Conservation (phyloP, 1,140 invertebrate genomes). For the Ostrea edulis region DNA sequence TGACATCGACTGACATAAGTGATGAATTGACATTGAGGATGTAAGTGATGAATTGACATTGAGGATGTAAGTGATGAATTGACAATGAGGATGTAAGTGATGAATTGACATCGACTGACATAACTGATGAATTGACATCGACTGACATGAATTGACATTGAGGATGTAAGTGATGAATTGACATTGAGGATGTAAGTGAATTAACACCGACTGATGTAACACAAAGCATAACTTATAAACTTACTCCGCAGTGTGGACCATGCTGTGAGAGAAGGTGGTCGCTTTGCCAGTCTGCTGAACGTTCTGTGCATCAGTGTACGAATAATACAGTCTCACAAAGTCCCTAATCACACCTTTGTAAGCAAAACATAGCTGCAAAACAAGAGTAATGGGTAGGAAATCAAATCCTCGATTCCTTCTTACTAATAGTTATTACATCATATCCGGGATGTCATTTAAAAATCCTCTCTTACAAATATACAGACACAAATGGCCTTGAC, state of each 20-base stretch:
- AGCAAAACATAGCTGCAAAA: constrained; percentile 63
- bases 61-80: too few species aligned
- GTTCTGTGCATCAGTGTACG: constrained; percentile 45
- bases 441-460: background rate
- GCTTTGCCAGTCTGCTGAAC: background rate
- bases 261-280: background rate
- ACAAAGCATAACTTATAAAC: background rate
- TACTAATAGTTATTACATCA: background rate
- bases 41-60: too few species aligned
- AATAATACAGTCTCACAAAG: constrained; percentile 50
- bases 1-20: too few species aligned
- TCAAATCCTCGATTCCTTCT: background rate
- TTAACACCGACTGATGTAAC: too few species aligned
- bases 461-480: background rate
- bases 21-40: too few species aligned
- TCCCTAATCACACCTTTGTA: constrained; percentile 56
- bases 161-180: too few species aligned
- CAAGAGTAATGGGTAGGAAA: too few species aligned
- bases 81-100: too few species aligned
- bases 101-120: too few species aligned
- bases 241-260: background rate
- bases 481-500: background rate
- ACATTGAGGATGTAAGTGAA: too few species aligned
- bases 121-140: too few species aligned
- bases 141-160: too few species aligned